Evolutionary conservation across 1,140 invertebrate species (phyloP), one percentile per base, ranked within the genome.

Genomic region (Panagrolaimus sp.): DNA sequence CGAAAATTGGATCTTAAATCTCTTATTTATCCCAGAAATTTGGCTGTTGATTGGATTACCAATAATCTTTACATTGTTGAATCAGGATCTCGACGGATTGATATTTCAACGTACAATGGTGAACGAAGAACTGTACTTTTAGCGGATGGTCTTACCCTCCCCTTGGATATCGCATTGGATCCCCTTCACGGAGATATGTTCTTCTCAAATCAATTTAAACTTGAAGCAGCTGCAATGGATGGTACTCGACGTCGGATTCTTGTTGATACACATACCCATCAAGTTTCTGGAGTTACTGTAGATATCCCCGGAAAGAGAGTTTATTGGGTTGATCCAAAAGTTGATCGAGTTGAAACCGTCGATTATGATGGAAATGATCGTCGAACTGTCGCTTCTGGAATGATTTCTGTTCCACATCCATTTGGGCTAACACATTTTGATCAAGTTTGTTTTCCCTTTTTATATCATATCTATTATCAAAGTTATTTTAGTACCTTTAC

Each of bases 1-100:
- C 43, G 80, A 90, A 76, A 90, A 91, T 64, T 88, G 88, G 0
- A 84, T 91, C 14, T 89, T 89, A 0, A 91, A 90, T 8, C 90
- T 89, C 0, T 95, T 91, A 91, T 88, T 90, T 10, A 94, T 93
- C 0, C 89, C 90, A 1, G 89, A 91, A 1, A 83, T 62, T 47
- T 98, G 12, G 93, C 94, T 0, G 89, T 96, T n/a, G 95, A 98
- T 85, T 98, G 94, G 92, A 89, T 98, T 17, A 91, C 91, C 0
- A 90, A 95, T 76, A 97, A 79, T 96, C 86, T 98, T 5, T 98
- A 98, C 84, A 91, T 97, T 10, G 91, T 91, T 0, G 95, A 98
- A 83, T 88, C 90, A 24, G 86, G 94, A 12, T 93, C 92, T 0
- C 91, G 94, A 80, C 93, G 84, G 83, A 90, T 98, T 63, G 93